Evolutionary conservation across 2,113 vertebrate genomes (phyloP), one percentile per base, ranked within the genome.

Genomic region (Dunckerocampus dactyliophorus): DNA sequence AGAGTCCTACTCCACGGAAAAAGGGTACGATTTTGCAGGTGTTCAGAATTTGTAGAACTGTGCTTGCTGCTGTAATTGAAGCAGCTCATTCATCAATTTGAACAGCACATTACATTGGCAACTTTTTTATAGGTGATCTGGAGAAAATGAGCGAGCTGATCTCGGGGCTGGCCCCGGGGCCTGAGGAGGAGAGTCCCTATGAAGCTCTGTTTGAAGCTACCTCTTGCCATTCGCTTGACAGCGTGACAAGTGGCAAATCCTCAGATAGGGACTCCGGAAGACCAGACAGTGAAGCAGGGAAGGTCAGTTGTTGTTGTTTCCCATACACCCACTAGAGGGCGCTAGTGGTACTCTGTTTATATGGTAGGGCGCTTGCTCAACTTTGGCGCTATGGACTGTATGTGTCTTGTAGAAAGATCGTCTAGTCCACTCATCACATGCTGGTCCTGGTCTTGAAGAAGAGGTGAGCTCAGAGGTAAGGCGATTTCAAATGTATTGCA

Each of bases 141-240:
- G 92, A 94, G 74, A 93, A 91, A 47, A 86, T 94, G 47, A 90
- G 88, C 0, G 92, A 95, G 57, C 71, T 94, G 65, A 92, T 92
- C 72, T 90, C 92, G 0, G 90, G 92, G 31, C 87, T 95, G 37
- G 89, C 93, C 14, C 79, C 55, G 1, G 77, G 82, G 16, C 90
- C 86, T 0, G 92, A 95, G 55, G 92, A 95, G 63, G 96, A 98
- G 80, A 94, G 93, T 55, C 95, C 95, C 0, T 99, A 99, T 0
- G 96, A 99, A 81, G 93, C 91, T 0, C 81, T 99, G 50, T 99
- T 91, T 77, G 95, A 97, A 1, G 95, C 96, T 3, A 93, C 95
- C 0, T 99, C 97, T 60, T 96, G 95, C 83, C 95, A 96, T 71
- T 97, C 96, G 0, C 70, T 98, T 81, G 95, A 98, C 89, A 98